Evolutionary conservation across 2,888 invertebrate species (phyloP), one percentile per base, ranked within the genome.

Genomic region (Drosophila vallismaia): DNA sequence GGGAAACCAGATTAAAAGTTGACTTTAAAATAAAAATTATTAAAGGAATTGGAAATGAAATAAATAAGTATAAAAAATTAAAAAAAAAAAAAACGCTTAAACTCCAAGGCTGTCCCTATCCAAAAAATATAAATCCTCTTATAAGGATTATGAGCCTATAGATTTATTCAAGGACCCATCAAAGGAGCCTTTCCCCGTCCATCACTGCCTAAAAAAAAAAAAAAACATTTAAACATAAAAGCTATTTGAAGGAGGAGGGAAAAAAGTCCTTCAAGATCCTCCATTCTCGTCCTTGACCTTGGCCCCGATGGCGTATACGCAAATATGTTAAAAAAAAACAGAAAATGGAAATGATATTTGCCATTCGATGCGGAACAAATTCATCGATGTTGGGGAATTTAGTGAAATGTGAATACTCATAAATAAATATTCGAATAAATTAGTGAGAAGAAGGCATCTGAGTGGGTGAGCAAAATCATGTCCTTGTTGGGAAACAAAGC

Each of bases 231-330:
- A n/a, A 36, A 36, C 36, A 36, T 36, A 36, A 42, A 42, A 42
- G 42, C 42, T 42, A 42, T 42, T n/a, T n/a, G 7, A 8, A n/a
- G 14, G 33, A 31, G 2, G 4, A 12, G 36, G 12, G 2, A 19
- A 48, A 28, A 36, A 36, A 36, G 36, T 36, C 59, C 59, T 59
- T 48, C 40, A 2, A 48, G 60, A 62, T 59, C n/a, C 60, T 54
- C 58, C 63, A 62, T 59, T 10, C 60, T 54, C 58, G 72, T 31
- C 76, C 72, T 58, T 71, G 64, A 62, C 75, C 77, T 55, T 77
- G 62, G 60, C 54, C 77, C 44, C 52, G 44, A 49, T 57, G 48
- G 54, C 74, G 76, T 52, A 63, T 71, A 58, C 76, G 71, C 45
- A 75, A 62, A 62, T 62, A 59, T 59, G 40, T 40, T 7, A 38